Evolutionary conservation across 37 sponge, comb jelly and placozoan species (phyloP).

Genomic region (Lycopodina hypogea): DNA sequence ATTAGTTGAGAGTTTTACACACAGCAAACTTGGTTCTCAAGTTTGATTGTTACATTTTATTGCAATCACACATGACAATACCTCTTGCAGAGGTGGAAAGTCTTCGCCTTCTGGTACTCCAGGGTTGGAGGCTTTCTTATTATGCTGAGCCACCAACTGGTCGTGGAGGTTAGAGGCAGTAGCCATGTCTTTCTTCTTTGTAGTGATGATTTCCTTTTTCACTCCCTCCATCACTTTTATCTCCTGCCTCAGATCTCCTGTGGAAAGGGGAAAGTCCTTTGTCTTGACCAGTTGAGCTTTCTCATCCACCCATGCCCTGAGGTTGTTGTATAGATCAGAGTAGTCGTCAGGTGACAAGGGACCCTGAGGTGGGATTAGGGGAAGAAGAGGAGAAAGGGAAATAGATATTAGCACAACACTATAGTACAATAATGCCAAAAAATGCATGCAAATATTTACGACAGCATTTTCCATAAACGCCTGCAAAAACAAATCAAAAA

Average conservation of each 20-base stretch:
- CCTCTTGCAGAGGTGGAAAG: slow-evolving; percentile 14
- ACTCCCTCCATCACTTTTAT: slow-evolving; percentile 36
- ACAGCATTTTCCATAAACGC: too few relatives aligned
- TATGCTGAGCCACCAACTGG: slow-evolving; percentile 28
- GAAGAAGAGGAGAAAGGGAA: background rate
- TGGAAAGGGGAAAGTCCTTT: slow-evolving; percentile 45
- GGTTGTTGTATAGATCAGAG: slow-evolving; percentile 18
- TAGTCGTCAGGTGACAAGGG: slow-evolving; percentile 57
- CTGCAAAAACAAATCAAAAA: too few relatives aligned
- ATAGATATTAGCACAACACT: background rate
- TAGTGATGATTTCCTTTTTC: slow-evolving; percentile 44
- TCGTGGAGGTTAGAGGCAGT: slow-evolving; percentile 43
- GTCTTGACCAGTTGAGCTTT: slow-evolving; percentile 32
- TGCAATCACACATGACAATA: too few relatives aligned
- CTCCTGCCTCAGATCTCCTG: slow-evolving; percentile 30
- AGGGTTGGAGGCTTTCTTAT: slow-evolving; percentile 10
- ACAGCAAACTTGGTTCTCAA: too few relatives aligned
- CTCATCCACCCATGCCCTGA: slow-evolving; percentile 38
- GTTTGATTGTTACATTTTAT: too few relatives aligned
- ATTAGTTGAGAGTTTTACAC: too few relatives aligned
- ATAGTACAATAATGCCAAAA: too few relatives aligned
- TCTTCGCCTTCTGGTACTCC: slow-evolving; percentile 22
- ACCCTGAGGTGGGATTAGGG: slow-evolving; percentile 12
- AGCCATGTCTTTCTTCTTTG: slow-evolving; percentile 51
- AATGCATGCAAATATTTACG: too few relatives aligned